Percentiles rank a stretch among this genome's conserved stretches.
phyloP scores from a whole-genome alignment of 2,113 vertebrate genomes.

The Murina feae region DNA sequence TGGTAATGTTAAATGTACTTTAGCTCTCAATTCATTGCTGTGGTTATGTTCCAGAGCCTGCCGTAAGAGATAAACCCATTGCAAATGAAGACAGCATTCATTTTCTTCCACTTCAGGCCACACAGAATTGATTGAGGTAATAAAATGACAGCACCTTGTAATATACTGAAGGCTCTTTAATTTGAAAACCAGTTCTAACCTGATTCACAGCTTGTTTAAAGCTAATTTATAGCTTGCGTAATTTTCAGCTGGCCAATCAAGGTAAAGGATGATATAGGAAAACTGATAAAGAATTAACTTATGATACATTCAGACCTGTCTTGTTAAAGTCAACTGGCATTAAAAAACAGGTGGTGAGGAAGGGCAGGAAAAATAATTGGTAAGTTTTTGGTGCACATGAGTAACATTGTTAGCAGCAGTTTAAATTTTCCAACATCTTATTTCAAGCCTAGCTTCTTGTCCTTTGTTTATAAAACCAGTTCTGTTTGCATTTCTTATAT shows the following conservation, averaged over 20 bases:
- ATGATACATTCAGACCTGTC: slow-evolving; percentile 80
- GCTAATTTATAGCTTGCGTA: slow-evolving; percentile 89
- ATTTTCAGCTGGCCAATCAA: slow-evolving; percentile 75
- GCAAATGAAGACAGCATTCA: slow-evolving; percentile 86
- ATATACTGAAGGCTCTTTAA: slow-evolving; percentile 89
- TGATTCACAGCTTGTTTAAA: slow-evolving; percentile 88
- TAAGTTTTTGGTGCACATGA: slow-evolving; percentile 25
- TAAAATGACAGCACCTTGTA: slow-evolving; percentile 90
- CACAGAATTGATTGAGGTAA: slow-evolving; percentile 90
- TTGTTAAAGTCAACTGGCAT: slow-evolving; percentile 56
- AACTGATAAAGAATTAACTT: slow-evolving; percentile 79
- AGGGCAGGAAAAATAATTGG: slow-evolving; percentile 21
- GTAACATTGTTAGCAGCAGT: neutral
- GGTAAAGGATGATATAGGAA: slow-evolving; percentile 82
- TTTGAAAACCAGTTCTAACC: slow-evolving; percentile 84
- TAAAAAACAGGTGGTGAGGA: slow-evolving; percentile 27
- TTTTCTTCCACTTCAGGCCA: slow-evolving; percentile 83
- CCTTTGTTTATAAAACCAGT: slow-evolving; percentile 19
- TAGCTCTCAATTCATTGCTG: slow-evolving; percentile 85
- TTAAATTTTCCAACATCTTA: slow-evolving; percentile 26
- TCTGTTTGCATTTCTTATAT: neutral
- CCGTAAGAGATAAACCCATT: slow-evolving; percentile 89
- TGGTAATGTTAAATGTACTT: slow-evolving; percentile 79
- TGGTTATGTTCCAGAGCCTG: slow-evolving; percentile 85
- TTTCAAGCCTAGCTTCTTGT: slow-evolving; percentile 38